These are phyloP conservation scores for Drosophila elegans DNA, from an alignment of 1,140 invertebrate genomes.

Conservation along the genomic window DNA sequence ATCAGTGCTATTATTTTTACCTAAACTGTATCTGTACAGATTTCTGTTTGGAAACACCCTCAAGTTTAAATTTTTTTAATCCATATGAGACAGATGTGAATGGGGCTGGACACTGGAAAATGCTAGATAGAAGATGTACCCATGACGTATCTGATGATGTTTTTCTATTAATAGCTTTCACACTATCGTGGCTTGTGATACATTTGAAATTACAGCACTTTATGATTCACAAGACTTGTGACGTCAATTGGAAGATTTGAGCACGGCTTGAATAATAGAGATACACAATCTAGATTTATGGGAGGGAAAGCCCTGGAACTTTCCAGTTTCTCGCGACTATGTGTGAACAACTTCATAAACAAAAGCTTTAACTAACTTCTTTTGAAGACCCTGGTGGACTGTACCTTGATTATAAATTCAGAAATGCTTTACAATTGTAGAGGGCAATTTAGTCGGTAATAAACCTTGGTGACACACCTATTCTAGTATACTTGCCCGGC, in stretches of 20 bases:
- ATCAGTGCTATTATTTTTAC: not conserved
- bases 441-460: conserved; percentile 29
- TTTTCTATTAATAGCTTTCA: conserved; percentile 23
- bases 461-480: conserved; percentile 68
- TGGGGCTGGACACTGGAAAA: conserved; percentile 11
- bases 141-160: conserved; percentile 25
- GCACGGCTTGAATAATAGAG: conserved; percentile 4
- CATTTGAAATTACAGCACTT: conserved; percentile 20
- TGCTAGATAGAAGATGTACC: conserved; percentile 1
- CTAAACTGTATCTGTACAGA: conserved; percentile 5
- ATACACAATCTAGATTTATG: conserved; percentile 1
- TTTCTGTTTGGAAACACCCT: conserved; percentile 25
- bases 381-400: conserved; percentile 34
- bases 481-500: conserved; percentile 39
- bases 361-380: conserved; percentile 44
- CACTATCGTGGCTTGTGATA: conserved; percentile 20
- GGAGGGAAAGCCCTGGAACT: not conserved
- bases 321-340: conserved; percentile 46
- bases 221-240: conserved; percentile 33
- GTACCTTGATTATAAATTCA: conserved; percentile 53
- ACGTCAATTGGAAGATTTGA: conserved; percentile 38
- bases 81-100: conserved; percentile 4
- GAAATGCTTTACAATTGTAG: conserved; percentile 8
- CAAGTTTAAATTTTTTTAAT: conserved; percentile 10
- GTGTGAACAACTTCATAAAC: conserved; percentile 61